These are phyloP conservation scores for Pseudochaenichthys georgianus DNA, from an alignment of 2,797 vertebrate genomes.

Conservation along the genomic window DNA sequence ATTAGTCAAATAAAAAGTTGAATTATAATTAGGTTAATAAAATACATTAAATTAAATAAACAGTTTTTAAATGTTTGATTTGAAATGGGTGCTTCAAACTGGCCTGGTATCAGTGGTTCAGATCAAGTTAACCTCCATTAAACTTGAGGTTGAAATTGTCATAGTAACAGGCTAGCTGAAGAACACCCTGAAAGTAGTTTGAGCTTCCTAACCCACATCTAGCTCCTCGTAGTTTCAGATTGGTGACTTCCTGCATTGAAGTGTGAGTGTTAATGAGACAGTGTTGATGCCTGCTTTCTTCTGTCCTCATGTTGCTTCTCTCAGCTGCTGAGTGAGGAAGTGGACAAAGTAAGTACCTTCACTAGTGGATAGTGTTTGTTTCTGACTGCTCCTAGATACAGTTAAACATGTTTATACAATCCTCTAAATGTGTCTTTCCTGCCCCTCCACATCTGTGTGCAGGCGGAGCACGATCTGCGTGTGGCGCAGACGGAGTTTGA, in stretches of 20 bases:
- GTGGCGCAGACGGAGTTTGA: constrained; percentile 97
- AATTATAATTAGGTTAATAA: background rate
- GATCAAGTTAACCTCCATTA: background rate
- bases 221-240: background rate
- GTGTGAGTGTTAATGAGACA: background rate
- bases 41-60: background rate
- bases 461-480: constrained; percentile 95
- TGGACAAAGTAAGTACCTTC: constrained; percentile 93
- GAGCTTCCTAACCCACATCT: background rate
- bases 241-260: background rate
- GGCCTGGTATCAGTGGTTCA: background rate
- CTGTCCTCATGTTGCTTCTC: constrained; percentile 81
- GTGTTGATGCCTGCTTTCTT: constrained; percentile 72
- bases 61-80: background rate
- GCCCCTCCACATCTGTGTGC: background rate
- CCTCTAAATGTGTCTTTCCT: background rate
- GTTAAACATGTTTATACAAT: accelerated
- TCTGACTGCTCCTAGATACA: background rate
- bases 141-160: background rate
- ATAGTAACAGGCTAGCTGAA: background rate
- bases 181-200: background rate
- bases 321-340: constrained; percentile 97
- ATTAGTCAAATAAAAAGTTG: background rate
- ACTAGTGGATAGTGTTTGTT: background rate
- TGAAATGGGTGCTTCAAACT: background rate